These are phyloP conservation scores for Zaprionus nigranus DNA, from an alignment of 1,140 invertebrate genomes.

Conservation along the genomic window DNA sequence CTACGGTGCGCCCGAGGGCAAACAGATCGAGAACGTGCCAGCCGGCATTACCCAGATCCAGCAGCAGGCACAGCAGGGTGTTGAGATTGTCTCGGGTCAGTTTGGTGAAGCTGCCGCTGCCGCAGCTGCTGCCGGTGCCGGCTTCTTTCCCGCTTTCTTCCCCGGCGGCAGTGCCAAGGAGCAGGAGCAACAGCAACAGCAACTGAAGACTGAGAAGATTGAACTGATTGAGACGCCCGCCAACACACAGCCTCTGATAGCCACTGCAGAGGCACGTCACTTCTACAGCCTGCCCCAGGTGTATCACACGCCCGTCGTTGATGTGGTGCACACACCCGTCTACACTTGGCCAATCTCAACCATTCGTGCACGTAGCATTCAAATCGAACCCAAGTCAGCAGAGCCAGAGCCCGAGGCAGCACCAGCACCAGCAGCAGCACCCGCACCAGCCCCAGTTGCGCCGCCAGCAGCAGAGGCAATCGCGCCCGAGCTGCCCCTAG, in stretches of 20 bases:
- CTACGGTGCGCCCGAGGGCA: constrained; percentile 30
- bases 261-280: constrained; percentile 63
- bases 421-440: not conserved
- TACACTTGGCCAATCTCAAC: constrained; percentile 70
- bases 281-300: constrained; percentile 73
- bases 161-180: constrained; percentile 50
- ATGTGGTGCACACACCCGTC: constrained; percentile 68
- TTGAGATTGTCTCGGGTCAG: constrained; percentile 59
- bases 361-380: constrained; percentile 77
- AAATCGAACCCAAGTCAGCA: constrained; percentile 30
- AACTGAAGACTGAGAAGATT: constrained; percentile 54
- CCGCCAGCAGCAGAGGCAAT: not conserved
- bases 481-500: constrained; percentile 23
- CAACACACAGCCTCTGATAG: constrained; percentile 66
- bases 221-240: constrained; percentile 73
- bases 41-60: constrained; percentile 63
- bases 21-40: constrained; percentile 55
- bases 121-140: constrained; percentile 59
- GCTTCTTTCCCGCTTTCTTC: constrained; percentile 71
- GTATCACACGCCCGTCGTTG: constrained; percentile 72
- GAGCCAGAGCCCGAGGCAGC: constrained; percentile 10
- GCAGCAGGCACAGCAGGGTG: constrained; percentile 57
- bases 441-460: not conserved
- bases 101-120: constrained; percentile 64
- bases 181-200: constrained; percentile 34